Evolutionary conservation across 1,140 invertebrate species (phyloP).

Genomic region (Rhysida immarginata): DNA sequence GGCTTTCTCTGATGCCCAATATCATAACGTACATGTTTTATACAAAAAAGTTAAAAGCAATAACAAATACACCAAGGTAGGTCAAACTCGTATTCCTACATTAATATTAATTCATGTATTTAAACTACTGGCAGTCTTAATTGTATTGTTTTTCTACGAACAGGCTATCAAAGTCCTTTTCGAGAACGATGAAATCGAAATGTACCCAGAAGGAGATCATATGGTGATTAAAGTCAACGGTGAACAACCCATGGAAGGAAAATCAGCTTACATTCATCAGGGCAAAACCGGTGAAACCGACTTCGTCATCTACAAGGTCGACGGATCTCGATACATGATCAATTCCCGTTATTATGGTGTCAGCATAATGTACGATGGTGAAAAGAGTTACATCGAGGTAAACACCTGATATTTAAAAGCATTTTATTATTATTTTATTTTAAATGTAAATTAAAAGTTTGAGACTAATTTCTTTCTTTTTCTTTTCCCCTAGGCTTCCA

Average conservation of each 20-base stretch:
- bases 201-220: background rate
- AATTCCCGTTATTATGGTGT: background rate
- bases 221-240: background rate
- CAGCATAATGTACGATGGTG: background rate
- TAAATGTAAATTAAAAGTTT: too few species aligned
- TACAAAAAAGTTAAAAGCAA: too few species aligned
- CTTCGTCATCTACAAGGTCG: too few species aligned
- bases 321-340: too few species aligned
- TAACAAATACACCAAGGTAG: too few species aligned
- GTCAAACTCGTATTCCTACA: too few species aligned
- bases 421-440: background rate
- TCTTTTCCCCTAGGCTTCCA: background rate
- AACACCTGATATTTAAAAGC: background rate
- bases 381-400: too few species aligned
- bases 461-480: background rate
- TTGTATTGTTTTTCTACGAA: background rate
- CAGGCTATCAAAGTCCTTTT: background rate
- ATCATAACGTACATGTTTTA: background rate
- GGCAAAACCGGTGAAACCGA: too few species aligned
- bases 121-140: too few species aligned
- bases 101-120: too few species aligned
- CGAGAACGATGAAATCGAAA: background rate
- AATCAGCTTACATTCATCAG: too few species aligned
- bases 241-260: background rate
- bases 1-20: background rate